A percentile compares a stretch with the other conserved stretches of the same genome.
These are phyloP conservation scores for Actenoides hombroni DNA, from an alignment of 2,113 vertebrate species.

Conservation along the genomic window DNA sequence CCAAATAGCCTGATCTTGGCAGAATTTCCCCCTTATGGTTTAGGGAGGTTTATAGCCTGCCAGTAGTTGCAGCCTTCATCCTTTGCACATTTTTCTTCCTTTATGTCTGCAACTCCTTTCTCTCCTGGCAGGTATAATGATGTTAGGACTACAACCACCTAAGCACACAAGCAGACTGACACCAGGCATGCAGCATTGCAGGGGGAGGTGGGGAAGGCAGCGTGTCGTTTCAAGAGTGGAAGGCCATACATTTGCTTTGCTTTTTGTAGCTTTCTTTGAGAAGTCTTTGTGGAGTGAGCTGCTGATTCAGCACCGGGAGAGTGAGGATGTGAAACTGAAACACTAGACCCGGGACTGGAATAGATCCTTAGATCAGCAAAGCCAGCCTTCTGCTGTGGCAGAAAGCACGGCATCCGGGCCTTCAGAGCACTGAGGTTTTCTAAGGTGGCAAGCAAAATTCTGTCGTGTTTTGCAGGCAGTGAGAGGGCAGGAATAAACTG, in stretches of 20 bases:
- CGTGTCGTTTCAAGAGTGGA: not conserved
- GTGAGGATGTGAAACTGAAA: constrained; percentile 31
- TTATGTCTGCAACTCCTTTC: not conserved
- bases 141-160: not conserved
- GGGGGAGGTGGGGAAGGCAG: not conserved
- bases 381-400: not conserved
- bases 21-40: not conserved
- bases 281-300: not conserved
- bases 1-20: not conserved
- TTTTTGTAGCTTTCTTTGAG: not conserved
- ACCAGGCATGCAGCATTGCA: not conserved
- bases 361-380: not conserved
- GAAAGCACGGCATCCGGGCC: not conserved
- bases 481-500: accelerated
- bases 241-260: not conserved
- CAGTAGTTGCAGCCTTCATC: not conserved
- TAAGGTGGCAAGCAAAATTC: not conserved
- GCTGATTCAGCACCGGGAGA: constrained; percentile 27
- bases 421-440: not conserved
- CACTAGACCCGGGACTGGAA: not conserved
- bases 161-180: not conserved
- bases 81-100: not conserved
- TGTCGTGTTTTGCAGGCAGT: not conserved
- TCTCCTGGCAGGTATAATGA: not conserved
- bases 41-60: not conserved